These are phyloP conservation scores for Micrastur ruficollis DNA, from an alignment of 2,797 vertebrate species.

Conservation along the genomic window DNA sequence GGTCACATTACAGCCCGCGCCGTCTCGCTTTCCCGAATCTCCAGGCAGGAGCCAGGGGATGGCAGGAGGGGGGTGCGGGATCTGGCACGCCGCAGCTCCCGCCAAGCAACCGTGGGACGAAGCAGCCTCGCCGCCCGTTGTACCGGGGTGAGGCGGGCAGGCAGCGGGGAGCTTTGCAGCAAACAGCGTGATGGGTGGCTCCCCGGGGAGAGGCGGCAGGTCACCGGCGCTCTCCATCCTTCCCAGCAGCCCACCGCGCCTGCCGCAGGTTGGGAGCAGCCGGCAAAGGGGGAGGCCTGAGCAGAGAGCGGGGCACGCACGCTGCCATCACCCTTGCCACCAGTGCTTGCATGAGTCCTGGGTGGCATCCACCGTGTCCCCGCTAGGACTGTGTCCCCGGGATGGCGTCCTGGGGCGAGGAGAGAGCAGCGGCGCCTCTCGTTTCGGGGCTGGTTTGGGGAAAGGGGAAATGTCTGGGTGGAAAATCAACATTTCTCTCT, in stretches of 20 bases:
- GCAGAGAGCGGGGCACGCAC: not conserved
- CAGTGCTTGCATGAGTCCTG: not conserved
- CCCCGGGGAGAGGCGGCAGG: not conserved
- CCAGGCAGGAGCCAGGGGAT: not conserved
- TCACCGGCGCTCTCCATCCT: not conserved
- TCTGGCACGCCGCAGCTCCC: not conserved
- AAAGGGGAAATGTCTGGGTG: conserved; percentile 18
- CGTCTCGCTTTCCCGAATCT: not conserved
- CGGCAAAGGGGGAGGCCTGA: not conserved
- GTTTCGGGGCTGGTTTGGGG: not conserved
- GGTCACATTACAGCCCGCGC: conserved; percentile 1
- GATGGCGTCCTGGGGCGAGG: not conserved
- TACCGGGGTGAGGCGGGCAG: not conserved
- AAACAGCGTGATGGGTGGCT: not conserved
- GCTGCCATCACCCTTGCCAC: rapidly evolving
- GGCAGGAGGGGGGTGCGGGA: not conserved
- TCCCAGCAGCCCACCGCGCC: not conserved
- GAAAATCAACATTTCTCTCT: conserved; percentile 51
- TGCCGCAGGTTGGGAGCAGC: not conserved
- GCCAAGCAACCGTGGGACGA: not conserved
- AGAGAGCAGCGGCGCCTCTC: not conserved
- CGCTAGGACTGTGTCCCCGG: rapidly evolving
- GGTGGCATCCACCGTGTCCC: not conserved
- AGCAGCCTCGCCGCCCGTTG: not conserved
- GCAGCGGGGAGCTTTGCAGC: not conserved